phyloP scores from a whole-genome alignment of 2,797 vertebrate species.

The Mareca penelope region DNA sequence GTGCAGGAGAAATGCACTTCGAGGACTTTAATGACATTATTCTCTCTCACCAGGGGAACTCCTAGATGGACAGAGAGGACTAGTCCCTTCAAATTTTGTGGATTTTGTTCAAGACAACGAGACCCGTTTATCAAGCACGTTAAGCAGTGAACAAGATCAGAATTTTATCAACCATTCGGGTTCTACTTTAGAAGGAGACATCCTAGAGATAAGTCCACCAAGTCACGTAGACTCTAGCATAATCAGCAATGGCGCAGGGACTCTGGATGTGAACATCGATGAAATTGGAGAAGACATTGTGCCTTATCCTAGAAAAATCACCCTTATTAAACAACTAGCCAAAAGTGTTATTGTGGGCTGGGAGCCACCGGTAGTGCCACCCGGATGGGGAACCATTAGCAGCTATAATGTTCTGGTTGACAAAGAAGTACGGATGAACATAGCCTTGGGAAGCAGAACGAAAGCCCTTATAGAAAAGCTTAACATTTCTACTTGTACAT shows the following conservation, averaged over 20 bases:
- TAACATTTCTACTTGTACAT: constrained; percentile 86
- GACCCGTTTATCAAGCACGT: constrained; percentile 75
- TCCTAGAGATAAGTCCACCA: constrained; percentile 73
- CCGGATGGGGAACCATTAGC: constrained; percentile 89
- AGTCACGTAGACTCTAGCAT: constrained; percentile 37
- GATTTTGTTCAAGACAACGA: constrained; percentile 93
- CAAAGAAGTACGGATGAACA: constrained; percentile 89
- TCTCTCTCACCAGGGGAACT: constrained; percentile 86
- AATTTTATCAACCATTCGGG: constrained; percentile 87
- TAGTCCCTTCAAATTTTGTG: constrained; percentile 98
- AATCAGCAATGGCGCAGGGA: constrained; percentile 85
- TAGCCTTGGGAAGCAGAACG: constrained; percentile 89
- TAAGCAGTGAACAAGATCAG: constrained; percentile 86
- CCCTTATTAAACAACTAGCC: constrained; percentile 98
- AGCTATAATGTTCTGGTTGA: constrained; percentile 96
- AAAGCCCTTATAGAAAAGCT: constrained; percentile 97
- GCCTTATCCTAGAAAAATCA: constrained; percentile 98
- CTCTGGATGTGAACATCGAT: constrained; percentile 89
- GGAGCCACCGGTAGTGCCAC: constrained; percentile 94
- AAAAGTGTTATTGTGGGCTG: constrained; percentile 98
- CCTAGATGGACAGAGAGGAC: constrained; percentile 92
- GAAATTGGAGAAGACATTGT: constrained; percentile 97
- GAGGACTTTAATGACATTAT: not conserved
- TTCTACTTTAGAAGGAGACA: constrained; percentile 76
- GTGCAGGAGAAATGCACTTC: not conserved